These are phyloP conservation scores for Ovis canadensis DNA, from an alignment of 2,113 vertebrate species.

Conservation along the genomic window DNA sequence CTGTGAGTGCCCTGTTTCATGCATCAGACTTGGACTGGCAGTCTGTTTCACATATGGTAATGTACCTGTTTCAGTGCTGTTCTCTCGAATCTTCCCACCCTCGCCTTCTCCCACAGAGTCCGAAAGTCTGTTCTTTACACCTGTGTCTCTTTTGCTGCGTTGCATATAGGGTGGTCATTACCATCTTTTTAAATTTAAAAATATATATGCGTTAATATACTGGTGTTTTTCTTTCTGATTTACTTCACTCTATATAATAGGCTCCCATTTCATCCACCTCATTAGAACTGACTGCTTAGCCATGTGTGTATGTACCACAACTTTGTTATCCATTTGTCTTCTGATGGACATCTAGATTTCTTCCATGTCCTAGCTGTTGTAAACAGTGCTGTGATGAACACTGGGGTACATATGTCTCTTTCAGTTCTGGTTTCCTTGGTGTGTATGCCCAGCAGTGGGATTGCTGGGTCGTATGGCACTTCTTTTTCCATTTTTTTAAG, in stretches of 20 bases:
- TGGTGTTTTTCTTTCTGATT: not conserved
- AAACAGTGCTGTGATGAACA: not conserved
- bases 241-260: not conserved
- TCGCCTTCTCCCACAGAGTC: not conserved
- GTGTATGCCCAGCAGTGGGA: not conserved
- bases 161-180: not conserved
- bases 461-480: not conserved
- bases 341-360: not conserved
- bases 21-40: not conserved
- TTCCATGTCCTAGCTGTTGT: not conserved
- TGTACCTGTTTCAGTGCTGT: not conserved
- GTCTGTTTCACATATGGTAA: not conserved
- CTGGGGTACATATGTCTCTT: not conserved
- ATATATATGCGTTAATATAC: not conserved
- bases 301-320: not conserved
- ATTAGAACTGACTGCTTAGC: not conserved
- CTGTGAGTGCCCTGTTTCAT: not conserved
- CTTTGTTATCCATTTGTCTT: not conserved
- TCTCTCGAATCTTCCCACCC: not conserved
- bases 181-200: not conserved
- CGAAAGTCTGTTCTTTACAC: not conserved
- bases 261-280: not conserved
- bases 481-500: not conserved
- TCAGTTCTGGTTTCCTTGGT: not conserved
- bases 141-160: not conserved